phyloP scores from a whole-genome alignment of 2,113 vertebrate species.

The Myiagra hebetior region DNA sequence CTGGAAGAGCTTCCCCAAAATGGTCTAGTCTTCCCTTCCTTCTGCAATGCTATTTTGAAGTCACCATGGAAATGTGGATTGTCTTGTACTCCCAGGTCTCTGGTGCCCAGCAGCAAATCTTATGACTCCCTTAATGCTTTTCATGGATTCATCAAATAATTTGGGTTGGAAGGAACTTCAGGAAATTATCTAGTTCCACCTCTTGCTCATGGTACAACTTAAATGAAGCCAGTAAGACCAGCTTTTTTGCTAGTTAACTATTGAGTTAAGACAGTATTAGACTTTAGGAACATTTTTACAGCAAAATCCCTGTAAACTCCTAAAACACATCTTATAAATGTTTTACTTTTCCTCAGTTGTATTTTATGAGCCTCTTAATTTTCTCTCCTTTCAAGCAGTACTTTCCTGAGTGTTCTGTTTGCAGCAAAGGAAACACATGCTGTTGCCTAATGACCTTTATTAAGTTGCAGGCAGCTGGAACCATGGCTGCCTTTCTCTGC shows the following conservation, averaged over 20 bases:
- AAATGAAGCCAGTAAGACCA: neutral
- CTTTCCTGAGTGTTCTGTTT: neutral
- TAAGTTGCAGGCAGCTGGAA: neutral
- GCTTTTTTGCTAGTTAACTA: neutral
- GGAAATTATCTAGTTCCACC: neutral
- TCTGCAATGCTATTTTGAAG: neutral
- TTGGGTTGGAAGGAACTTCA: neutral
- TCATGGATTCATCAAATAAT: rapidly evolving
- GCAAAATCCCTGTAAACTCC: neutral
- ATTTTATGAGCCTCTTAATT: neutral
- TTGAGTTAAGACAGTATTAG: neutral
- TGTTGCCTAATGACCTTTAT: neutral
- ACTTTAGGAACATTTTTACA: neutral
- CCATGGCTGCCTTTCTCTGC: neutral
- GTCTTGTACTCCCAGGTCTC: neutral
- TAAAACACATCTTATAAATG: neutral
- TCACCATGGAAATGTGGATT: neutral
- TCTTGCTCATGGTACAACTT: neutral
- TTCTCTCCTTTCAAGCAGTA: neutral
- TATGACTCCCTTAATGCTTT: neutral
- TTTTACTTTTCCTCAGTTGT: neutral
- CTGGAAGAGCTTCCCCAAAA: neutral
- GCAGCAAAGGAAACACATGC: neutral
- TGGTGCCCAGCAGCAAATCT: neutral
- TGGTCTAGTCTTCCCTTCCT: neutral